A percentile compares a stretch with the other conserved stretches of the same genome.
Evolutionary conservation across 2,888 invertebrate species (phyloP).

Genomic region (Drosophila peninsularis): DNA sequence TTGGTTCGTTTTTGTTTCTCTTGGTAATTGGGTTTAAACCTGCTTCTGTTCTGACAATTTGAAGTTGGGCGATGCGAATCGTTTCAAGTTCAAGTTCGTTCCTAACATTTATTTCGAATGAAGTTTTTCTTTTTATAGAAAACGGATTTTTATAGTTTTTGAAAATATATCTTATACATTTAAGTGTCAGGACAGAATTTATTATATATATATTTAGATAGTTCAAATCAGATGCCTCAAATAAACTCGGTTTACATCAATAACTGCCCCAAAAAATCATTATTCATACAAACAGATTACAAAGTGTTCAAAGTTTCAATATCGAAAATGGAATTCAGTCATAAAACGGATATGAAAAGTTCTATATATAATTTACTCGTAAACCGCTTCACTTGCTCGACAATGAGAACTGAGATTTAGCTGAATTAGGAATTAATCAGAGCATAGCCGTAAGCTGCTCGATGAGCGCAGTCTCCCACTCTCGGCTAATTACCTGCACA

Average conservation of each 20-base stretch:
- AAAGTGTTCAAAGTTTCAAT: conserved; percentile 38
- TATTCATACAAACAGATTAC: conserved; percentile 35
- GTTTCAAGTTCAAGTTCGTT: conserved; percentile 5
- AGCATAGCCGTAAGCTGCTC: conserved; percentile 16
- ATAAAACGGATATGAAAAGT: conserved; percentile 78
- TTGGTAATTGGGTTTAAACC: conserved; percentile 10
- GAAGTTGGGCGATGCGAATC: neutral
- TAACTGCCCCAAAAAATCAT: conserved; percentile 18
- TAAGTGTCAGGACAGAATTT: conserved; percentile 3
- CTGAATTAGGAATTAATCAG: conserved; percentile 26
- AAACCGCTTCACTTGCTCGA: neutral
- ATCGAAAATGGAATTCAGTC: conserved; percentile 69
- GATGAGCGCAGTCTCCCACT: neutral
- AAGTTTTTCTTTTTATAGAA: neutral
- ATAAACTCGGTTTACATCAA: conserved; percentile 4
- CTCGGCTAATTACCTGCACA: conserved; percentile 18
- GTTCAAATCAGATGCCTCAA: conserved; percentile 3
- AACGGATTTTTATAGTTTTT: conserved; percentile 7
- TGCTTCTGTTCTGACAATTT: conserved; percentile 14
- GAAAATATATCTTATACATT: conserved; percentile 18
- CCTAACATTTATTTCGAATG: conserved; percentile 1
- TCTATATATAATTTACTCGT: conserved; percentile 19
- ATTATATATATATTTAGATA: neutral
- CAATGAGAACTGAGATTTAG: neutral
- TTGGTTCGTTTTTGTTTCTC: conserved; percentile 64